These are phyloP conservation scores for Paracanthobrama guichenoti DNA, from an alignment of 2,113 vertebrate genomes.

Conservation along the genomic window DNA sequence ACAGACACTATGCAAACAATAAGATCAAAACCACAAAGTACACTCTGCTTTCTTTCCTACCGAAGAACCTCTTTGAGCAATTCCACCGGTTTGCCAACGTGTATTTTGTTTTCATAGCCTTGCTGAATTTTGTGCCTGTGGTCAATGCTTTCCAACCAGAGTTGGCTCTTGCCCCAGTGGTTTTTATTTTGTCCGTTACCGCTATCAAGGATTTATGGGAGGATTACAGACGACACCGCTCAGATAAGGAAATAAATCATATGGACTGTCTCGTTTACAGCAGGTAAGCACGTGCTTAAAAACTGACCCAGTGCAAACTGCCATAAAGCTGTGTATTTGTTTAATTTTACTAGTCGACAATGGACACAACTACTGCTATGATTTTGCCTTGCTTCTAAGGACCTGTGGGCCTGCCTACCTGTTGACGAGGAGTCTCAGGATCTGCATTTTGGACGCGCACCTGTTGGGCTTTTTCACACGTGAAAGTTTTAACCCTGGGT, in stretches of 20 bases:
- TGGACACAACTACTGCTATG: background rate
- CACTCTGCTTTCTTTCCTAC: slow-evolving; percentile 91
- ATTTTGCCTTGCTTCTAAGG: background rate
- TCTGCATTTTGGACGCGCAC: background rate
- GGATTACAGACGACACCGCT: slow-evolving; percentile 91
- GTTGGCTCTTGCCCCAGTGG: slow-evolving; percentile 89
- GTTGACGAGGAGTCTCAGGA: slow-evolving; percentile 13
- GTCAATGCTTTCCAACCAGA: slow-evolving; percentile 95
- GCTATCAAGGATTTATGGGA: slow-evolving; percentile 98
- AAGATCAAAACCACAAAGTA: slow-evolving; percentile 96
- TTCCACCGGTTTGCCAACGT: slow-evolving; percentile 96
- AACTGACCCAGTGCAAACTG: background rate
- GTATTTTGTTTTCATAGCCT: slow-evolving; percentile 94
- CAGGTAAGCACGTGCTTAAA: slow-evolving; percentile 77
- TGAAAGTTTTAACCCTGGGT: background rate
- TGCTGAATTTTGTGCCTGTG: slow-evolving; percentile 92
- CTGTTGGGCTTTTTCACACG: background rate
- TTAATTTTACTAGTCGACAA: background rate
- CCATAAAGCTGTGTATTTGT: background rate
- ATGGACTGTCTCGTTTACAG: slow-evolving; percentile 93
- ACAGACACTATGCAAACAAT: slow-evolving; percentile 82
- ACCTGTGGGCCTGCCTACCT: slow-evolving; percentile 29
- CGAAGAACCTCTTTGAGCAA: slow-evolving; percentile 97
- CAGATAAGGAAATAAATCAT: slow-evolving; percentile 94
- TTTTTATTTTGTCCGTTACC: slow-evolving; percentile 94